Evolutionary conservation across 2,113 vertebrate species (phyloP), one percentile per base, ranked within the genome.

Genomic region (Andinoacara biseriatus): DNA sequence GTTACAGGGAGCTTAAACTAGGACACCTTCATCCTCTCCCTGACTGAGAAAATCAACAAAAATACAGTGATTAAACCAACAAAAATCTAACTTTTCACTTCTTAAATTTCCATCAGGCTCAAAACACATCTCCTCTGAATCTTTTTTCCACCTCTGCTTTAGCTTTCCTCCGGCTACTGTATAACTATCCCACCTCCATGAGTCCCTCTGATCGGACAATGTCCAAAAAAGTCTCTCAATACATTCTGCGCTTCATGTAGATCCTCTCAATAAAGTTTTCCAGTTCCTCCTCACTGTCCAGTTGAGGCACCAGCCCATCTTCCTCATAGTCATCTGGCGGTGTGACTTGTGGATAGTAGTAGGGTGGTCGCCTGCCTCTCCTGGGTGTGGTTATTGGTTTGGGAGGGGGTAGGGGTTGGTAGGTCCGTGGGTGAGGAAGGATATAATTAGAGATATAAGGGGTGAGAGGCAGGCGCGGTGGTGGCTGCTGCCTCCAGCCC

Each of bases 211-310:
- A 90, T 80, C 89, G 86, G 87, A 88, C 78, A 81, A 78, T 82
- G 85, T 86, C 86, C 87, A 65, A 88, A 86, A 85, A 81, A 80
- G 82, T 90, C 87, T 87, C 87, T 94, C 95, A 95, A 91, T 96
- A 97, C 80, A 96, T 95, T 94, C 95, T 92, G 85, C 96, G 97
- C 80, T 96, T 96, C 93, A 97, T 94, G 92, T 98, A 96, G 94
- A 98, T 96, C 91, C 96, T 96, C 92, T 97, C 97, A 26, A 98
- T 97, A 95, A 97, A 98, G 94, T 97, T 98, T 86, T 97, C 97
- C 94, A 98, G 94, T 86, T 98, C 97, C 78, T 97, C 96, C 35
- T 97, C 96, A 77, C 91, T 96, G 89, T 95, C 95, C 88, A 94
- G 86, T 87, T 95, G 94, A 74, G 93, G 95, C 85, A 94, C 93